Base-by-base conservation (phyloP, 2,113 vertebrate genomes). In the Pterophyllum scalare region DNA sequence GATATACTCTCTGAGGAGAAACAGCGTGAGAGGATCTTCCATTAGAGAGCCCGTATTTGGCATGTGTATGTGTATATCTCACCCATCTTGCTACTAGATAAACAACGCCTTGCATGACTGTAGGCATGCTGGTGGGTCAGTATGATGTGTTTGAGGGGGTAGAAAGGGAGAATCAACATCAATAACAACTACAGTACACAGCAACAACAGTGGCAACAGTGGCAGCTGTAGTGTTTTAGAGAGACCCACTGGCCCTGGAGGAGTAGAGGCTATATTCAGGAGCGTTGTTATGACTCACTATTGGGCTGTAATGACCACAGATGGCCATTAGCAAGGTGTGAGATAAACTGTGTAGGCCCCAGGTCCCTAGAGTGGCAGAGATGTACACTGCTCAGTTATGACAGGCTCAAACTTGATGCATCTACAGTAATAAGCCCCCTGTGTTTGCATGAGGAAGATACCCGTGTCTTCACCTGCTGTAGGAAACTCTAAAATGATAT, bases 301-400 rank as follows among this genome's bases (percentile, higher is more conserved):
- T 87, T 86, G 92, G 89, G 87, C 84, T 74, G 61, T 94, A 94
- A 94, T 94, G 93, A 94, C 93, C 91, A 75, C 91, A 92, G 87
- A 92, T 89, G 93, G 86, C 90, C 92, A 93, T 94, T 94, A 94
- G 89, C 22, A 59, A 93, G 92, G 91, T 91, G 88, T 85, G 89
- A 88, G 90, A 91, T 88, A 93, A 94, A 64, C 88, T 58, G 81
- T 59, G 77, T 80, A 83, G 80, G 92, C 91, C 85, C 84, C 24
- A 22, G 75, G 85, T 87, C 88, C 80, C 79, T 24, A 59, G 81
- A 57, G 59, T 83, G 79, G 70, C 74, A 65, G 89, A 93, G 88
- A 86, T 91, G 87, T 77, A 87, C 89, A 64, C 75, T 64, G 76
- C 88, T 81, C 64, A 61, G 84, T 87, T 93, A 92, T 93, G 94